These are phyloP conservation scores for Chlorops oryzae DNA, from an alignment of 1,140 invertebrate species.

Conservation along the genomic window DNA sequence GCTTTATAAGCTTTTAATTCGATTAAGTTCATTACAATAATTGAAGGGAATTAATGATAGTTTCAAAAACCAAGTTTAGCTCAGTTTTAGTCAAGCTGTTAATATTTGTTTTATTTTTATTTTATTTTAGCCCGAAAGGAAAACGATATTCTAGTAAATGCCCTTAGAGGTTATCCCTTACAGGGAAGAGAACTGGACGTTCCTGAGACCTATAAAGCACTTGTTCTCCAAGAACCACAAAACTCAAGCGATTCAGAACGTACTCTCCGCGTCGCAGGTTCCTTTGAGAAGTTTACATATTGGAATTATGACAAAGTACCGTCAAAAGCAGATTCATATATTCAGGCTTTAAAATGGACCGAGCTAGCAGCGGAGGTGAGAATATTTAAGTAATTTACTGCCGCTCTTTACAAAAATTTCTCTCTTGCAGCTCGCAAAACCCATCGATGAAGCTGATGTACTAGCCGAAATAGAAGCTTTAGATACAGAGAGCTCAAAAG, in stretches of 20 bases:
- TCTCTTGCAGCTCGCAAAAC: conserved; percentile 17
- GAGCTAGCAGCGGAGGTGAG: conserved; percentile 62
- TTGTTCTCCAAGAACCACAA: conserved; percentile 56
- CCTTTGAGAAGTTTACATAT: conserved; percentile 60
- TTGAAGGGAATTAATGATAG: no score
- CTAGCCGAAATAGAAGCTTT: background rate
- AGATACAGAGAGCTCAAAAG: no score
- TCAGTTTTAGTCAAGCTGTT: no score
- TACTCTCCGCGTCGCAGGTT: conserved; percentile 54
- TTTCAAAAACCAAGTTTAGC: no score
- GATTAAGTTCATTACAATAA: no score
- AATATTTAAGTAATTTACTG: background rate
- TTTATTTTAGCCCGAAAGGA: no score
- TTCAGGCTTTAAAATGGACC: conserved; percentile 63
- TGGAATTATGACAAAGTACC: conserved; percentile 75
- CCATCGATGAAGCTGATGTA: conserved; percentile 15
- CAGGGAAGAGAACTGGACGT: conserved; percentile 55
- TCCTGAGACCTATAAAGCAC: conserved; percentile 51
- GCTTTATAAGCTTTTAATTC: no score
- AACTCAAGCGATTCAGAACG: conserved; percentile 52
- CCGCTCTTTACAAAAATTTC: background rate
- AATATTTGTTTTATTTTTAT: no score
- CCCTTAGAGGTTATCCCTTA: conserved; percentile 62
- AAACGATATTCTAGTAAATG: conserved; percentile 48
- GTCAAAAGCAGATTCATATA: conserved; percentile 58